Evolutionary conservation across 2,113 vertebrate species (phyloP).

Genomic region (Tonatia bakeri): DNA sequence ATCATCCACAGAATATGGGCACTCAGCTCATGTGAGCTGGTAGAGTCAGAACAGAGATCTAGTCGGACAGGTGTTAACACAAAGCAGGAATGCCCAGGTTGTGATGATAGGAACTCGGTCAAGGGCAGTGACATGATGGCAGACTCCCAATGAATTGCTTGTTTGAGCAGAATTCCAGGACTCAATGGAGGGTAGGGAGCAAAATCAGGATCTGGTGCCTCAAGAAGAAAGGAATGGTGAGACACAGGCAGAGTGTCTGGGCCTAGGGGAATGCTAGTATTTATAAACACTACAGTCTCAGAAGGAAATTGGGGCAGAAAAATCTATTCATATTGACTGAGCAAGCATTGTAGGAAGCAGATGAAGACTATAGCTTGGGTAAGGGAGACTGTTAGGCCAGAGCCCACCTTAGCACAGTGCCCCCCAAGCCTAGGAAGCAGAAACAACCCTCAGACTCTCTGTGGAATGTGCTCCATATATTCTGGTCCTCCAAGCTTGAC

Average conservation of each 20-base stretch:
- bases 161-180: neutral
- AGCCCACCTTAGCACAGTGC: neutral
- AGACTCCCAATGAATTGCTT: neutral
- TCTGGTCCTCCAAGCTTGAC: neutral
- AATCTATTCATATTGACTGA: neutral
- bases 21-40: neutral
- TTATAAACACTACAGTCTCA: neutral
- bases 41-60: neutral
- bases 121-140: neutral
- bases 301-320: neutral
- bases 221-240: neutral
- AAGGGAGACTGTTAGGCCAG: neutral
- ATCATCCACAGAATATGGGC: neutral
- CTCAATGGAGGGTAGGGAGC: neutral
- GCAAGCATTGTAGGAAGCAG: neutral
- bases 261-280: neutral
- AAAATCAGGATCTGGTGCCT: neutral
- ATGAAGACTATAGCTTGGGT: neutral
- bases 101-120: neutral
- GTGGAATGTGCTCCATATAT: neutral
- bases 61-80: fast-evolving
- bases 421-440: neutral
- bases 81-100: neutral
- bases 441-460: neutral
- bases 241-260: neutral